Evolutionary conservation across 2,888 invertebrate species (phyloP).

Genomic region (Coleophora deauratella): DNA sequence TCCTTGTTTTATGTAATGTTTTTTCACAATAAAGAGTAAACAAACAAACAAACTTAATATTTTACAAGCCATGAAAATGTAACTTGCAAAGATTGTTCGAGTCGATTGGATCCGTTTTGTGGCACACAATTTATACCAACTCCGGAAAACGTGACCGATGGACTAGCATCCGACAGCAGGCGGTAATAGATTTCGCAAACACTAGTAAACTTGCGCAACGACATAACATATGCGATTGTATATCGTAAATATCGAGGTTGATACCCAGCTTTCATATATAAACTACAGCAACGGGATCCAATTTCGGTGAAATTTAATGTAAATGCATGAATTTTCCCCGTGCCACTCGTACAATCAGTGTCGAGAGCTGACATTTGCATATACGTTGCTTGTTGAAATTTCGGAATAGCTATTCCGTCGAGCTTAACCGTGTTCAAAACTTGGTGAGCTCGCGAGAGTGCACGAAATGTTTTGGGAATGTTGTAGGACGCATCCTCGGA

Average conservation of each 20-base stretch:
- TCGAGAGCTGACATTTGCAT: conserved; percentile 72
- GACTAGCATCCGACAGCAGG: background rate
- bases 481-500: conserved; percentile 29
- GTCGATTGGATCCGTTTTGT: too few species aligned
- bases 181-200: conserved; percentile 2
- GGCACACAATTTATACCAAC: too few species aligned
- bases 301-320: conserved; percentile 70
- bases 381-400: conserved; percentile 68
- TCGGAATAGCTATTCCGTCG: conserved; percentile 62
- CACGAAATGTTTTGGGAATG: conserved; percentile 48
- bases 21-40: too few species aligned
- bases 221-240: conserved; percentile 55
- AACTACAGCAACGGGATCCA: conserved; percentile 58
- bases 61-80: too few species aligned
- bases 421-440: conserved; percentile 68
- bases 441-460: conserved; percentile 40
- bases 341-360: conserved; percentile 72
- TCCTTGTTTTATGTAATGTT: too few species aligned
- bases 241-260: conserved; percentile 63
- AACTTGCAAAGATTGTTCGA: too few species aligned
- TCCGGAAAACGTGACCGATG: too few species aligned
- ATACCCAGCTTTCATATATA: conserved; percentile 54
- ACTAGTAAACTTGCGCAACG: conserved; percentile 17
- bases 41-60: too few species aligned
- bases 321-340: conserved; percentile 70